Conservation (phyloP, 2,797 vertebrate species). For the Myripristis murdjan region DNA sequence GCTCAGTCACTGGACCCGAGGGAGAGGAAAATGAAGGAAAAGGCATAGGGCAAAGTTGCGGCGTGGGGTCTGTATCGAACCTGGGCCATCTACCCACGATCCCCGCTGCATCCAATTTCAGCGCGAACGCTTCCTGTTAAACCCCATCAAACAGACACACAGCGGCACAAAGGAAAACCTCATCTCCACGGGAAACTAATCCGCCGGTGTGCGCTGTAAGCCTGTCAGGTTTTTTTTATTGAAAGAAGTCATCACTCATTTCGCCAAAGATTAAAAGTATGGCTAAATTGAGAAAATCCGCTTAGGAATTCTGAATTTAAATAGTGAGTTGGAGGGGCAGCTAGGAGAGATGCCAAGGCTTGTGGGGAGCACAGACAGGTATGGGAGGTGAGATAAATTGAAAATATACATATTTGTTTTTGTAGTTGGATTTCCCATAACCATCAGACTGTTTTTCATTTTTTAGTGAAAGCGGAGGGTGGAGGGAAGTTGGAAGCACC, state of each 20-base stretch:
- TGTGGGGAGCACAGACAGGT: conserved; percentile 76
- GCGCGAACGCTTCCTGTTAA: conserved; percentile 97
- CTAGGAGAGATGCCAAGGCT: conserved; percentile 69
- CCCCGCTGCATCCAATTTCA: conserved; percentile 99
- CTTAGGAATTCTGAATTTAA: conserved; percentile 99
- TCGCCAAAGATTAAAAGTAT: conserved; percentile 99
- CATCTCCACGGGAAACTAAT: conserved; percentile 99
- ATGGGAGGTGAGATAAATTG: conserved; percentile 84
- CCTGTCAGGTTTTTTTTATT: conserved; percentile 96
- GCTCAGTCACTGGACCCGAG: conserved; percentile 67
- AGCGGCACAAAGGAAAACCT: conserved; percentile 97
- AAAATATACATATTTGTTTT: conserved; percentile 85
- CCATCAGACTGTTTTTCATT: conserved; percentile 65
- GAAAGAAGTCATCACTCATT: conserved; percentile 99
- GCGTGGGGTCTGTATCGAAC: conserved; percentile 95
- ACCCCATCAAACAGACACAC: conserved; percentile 99
- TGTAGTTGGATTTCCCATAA: conserved; percentile 77
- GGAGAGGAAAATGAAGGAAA: conserved; percentile 74
- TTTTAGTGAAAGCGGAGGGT: conserved; percentile 44
- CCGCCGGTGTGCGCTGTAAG: conserved; percentile 97
- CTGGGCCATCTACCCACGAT: conserved; percentile 95
- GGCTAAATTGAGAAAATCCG: conserved; percentile 99
- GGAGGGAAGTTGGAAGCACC: conserved; percentile 40
- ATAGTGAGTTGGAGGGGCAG: conserved; percentile 87
- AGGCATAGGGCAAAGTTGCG: conserved; percentile 86